Evolutionary conservation across 2,113 vertebrate genomes (phyloP).

Genomic region (Pycnonotus jocosus): DNA sequence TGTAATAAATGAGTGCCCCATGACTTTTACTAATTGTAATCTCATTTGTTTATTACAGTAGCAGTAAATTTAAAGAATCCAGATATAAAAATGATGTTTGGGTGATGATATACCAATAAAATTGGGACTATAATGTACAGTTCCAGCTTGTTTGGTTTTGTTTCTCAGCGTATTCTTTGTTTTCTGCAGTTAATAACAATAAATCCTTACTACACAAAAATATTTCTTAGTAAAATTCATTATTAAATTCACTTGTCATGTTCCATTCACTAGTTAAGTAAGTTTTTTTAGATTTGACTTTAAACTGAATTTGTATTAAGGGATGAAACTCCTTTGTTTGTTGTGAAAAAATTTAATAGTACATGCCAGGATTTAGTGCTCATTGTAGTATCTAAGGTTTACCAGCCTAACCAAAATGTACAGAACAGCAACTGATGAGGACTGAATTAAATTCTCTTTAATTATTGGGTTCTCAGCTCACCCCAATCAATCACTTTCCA

Average conservation of each 20-base stretch:
- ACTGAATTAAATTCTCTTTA: background rate
- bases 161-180: background rate
- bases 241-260: background rate
- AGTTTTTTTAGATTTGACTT: background rate
- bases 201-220: background rate
- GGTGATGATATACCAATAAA: background rate
- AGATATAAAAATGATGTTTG: background rate
- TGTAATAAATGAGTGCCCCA: background rate
- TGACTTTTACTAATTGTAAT: background rate
- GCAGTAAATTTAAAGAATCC: background rate
- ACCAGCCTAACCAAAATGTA: background rate
- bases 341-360: background rate
- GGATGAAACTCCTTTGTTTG: background rate
- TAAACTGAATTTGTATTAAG: background rate
- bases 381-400: background rate
- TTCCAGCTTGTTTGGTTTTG: background rate
- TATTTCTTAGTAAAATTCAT: background rate
- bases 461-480: constrained; percentile 33
- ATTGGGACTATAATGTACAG: background rate
- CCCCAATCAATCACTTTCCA: constrained; percentile 28
- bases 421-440: background rate
- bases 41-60: background rate
- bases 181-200: background rate
- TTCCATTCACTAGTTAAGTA: background rate
- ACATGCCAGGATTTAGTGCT: background rate